Conservation (phyloP, 2,888 invertebrate species). For the Gymnoscelis rufifasciata region DNA sequence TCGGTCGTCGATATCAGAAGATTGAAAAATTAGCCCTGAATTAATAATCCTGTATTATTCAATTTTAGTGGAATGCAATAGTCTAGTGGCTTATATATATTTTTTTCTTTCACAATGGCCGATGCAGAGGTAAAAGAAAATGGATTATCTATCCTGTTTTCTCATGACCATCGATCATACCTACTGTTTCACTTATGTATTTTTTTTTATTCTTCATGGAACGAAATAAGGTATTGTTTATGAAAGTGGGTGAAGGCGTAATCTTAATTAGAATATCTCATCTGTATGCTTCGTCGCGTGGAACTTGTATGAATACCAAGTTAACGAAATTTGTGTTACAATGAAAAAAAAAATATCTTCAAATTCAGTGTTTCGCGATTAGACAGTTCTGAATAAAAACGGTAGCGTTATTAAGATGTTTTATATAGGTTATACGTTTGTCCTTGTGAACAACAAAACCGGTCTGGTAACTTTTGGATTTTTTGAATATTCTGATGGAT, state of each 20-base stretch:
- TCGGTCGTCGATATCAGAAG: too few species aligned
- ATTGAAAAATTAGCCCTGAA: too few species aligned
- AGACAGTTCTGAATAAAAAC: too few species aligned
- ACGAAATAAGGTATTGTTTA: conserved; percentile 14
- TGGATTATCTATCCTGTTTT: conserved; percentile 36
- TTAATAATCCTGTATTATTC: too few species aligned
- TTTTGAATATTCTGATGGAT: too few species aligned
- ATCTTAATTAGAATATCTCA: background rate
- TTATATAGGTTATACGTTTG: too few species aligned
- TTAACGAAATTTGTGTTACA: background rate
- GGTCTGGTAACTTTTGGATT: too few species aligned
- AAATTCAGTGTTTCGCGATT: too few species aligned
- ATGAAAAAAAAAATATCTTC: background rate
- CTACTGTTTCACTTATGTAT: conserved; percentile 42
- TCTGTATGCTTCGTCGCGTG: background rate
- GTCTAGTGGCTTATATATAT: conserved; percentile 44
- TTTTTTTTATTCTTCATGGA: conserved; percentile 24
- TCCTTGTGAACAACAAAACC: too few species aligned
- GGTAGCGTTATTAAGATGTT: too few species aligned
- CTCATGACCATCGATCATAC: conserved; percentile 50
- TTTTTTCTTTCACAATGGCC: conserved; percentile 65
- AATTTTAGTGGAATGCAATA: conserved; percentile 25
- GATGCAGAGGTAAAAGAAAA: conserved; percentile 71
- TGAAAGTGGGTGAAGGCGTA: background rate
- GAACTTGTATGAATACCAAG: background rate